These are phyloP conservation scores for Penaeus indicus DNA, from an alignment of 1,140 invertebrate genomes.

Conservation along the genomic window DNA sequence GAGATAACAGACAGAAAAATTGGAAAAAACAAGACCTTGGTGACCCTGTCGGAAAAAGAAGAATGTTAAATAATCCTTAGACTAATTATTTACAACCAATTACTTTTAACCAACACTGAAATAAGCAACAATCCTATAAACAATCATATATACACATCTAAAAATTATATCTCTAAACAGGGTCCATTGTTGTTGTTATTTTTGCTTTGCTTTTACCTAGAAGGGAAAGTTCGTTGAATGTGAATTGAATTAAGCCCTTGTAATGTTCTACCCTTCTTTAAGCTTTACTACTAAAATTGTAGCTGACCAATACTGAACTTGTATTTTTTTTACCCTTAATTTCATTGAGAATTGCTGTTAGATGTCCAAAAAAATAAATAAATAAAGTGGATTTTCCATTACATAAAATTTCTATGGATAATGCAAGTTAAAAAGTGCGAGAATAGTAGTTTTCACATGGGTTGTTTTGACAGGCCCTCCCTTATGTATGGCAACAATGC, in stretches of 20 bases:
- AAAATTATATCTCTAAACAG: constrained; percentile 13
- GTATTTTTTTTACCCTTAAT: no score
- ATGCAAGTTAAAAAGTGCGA: no score
- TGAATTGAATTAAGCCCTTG: constrained; percentile 55
- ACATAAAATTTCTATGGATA: no score
- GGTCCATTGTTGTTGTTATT: constrained; percentile 14
- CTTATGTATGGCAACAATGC: no score
- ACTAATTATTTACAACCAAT: constrained; percentile 62
- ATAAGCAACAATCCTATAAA: constrained; percentile 61
- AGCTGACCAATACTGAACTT: not conserved
- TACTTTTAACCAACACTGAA: constrained; percentile 53
- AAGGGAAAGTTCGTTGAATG: constrained; percentile 57
- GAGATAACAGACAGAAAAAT: constrained; percentile 46
- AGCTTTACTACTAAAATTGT: constrained; percentile 21
- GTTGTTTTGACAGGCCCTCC: no score
- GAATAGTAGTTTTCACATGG: no score
- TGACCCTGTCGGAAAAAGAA: constrained; percentile 41
- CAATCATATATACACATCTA: constrained; percentile 55
- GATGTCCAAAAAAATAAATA: no score
- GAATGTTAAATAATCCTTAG: constrained; percentile 40
- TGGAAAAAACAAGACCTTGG: constrained; percentile 50
- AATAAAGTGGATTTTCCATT: no score
- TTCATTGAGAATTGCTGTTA: no score
- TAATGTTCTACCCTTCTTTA: constrained; percentile 18
- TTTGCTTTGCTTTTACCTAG: constrained; percentile 7